A percentile compares a stretch with the other conserved stretches of the same genome.
phyloP scores from a whole-genome alignment of 2,888 invertebrate species.

The Platycnemis pennipes region DNA sequence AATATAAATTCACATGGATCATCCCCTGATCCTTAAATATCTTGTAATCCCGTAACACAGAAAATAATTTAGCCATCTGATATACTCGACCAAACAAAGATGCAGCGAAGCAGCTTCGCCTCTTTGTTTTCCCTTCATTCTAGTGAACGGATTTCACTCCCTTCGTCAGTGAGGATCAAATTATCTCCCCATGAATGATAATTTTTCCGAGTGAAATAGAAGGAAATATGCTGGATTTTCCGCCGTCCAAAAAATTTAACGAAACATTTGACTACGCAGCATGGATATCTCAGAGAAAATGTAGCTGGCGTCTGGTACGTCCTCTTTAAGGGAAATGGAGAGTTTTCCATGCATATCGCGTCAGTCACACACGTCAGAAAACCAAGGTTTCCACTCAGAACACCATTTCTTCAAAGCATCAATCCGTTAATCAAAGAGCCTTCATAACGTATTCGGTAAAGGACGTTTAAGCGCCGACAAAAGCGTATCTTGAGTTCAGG shows the following conservation, averaged over 20 bases:
- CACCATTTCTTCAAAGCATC: not conserved
- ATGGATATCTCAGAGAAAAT: no score
- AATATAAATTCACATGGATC: no score
- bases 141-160: no score
- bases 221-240: not conserved
- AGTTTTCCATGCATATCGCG: not conserved
- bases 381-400: not conserved
- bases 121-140: no score
- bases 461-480: not conserved
- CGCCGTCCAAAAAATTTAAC: not conserved
- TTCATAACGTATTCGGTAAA: not conserved
- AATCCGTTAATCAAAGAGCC: not conserved
- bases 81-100: no score
- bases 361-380: not conserved
- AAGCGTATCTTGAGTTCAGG: not conserved
- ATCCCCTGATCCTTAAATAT: no score
- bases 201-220: not conserved
- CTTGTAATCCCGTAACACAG: no score
- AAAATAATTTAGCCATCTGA: no score
- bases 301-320: not conserved
- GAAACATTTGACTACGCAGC: no score
- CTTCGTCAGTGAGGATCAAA: no score
- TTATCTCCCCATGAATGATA: no score
- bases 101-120: no score
- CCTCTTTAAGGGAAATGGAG: not conserved